phyloP scores from a whole-genome alignment of 2,113 vertebrate species.

The Rhabdomys dilectus region DNA sequence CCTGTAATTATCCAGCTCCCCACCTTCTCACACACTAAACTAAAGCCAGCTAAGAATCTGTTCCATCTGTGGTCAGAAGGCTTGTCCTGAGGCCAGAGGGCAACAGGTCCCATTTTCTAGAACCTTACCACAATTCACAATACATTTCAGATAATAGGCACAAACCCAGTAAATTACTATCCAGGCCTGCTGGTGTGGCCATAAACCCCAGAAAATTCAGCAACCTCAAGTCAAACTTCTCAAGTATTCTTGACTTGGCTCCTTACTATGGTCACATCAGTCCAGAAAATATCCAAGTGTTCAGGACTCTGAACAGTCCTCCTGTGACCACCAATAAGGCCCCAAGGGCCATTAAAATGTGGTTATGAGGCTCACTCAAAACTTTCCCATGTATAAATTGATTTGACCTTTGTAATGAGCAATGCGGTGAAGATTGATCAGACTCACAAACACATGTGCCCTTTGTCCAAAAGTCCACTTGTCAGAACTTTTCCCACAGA shows the following conservation, averaged over 20 bases:
- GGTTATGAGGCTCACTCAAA: not conserved
- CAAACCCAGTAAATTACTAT: not conserved
- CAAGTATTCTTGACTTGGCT: not conserved
- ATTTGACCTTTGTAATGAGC: not conserved
- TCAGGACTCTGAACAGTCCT: not conserved
- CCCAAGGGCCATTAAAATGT: not conserved
- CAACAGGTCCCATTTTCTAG: not conserved
- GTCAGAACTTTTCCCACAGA: not conserved
- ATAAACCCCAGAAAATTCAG: slow-evolving; percentile 1
- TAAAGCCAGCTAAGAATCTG: not conserved
- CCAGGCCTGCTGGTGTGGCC: not conserved
- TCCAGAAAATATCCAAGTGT: not conserved
- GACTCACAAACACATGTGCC: not conserved
- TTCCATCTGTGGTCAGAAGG: not conserved
- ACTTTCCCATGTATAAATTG: not conserved
- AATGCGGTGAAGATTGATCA: not conserved
- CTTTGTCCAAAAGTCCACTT: not conserved
- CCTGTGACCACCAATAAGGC: not conserved
- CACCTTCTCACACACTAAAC: not conserved
- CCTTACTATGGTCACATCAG: not conserved
- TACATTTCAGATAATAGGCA: not conserved
- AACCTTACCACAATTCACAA: not conserved
- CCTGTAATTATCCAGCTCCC: not conserved
- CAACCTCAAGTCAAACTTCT: not conserved
- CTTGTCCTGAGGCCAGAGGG: not conserved